These are phyloP conservation scores for Shinisaurus crocodilurus DNA, from an alignment of 2,113 vertebrate genomes.

Conservation along the genomic window DNA sequence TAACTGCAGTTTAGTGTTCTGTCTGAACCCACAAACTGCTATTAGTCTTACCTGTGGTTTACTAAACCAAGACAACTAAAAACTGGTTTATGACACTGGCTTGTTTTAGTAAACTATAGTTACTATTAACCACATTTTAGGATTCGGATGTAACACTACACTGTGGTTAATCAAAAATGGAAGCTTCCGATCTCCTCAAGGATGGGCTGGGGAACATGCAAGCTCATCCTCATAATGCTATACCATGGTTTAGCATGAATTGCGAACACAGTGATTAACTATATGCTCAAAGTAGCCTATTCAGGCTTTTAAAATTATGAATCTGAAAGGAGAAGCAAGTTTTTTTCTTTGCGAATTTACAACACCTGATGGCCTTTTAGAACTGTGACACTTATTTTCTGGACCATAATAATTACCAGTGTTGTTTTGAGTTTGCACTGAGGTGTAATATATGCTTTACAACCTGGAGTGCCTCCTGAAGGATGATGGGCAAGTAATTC, in stretches of 20 bases:
- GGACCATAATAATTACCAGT: not conserved
- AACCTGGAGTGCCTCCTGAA: not conserved
- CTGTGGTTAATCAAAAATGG: not conserved
- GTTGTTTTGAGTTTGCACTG: not conserved
- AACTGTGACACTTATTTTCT: not conserved
- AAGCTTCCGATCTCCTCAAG: not conserved
- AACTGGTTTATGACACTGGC: not conserved
- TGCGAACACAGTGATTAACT: not conserved
- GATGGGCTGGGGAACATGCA: not conserved
- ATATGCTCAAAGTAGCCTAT: not conserved
- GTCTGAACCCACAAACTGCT: not conserved
- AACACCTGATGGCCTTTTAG: constrained; percentile 2
- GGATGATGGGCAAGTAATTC: not conserved
- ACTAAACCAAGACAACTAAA: no score
- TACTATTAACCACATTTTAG: no score
- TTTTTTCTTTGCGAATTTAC: not conserved
- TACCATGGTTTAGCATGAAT: not conserved
- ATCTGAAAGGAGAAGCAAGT: not conserved
- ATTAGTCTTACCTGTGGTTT: not conserved
- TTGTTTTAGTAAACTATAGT: not conserved
- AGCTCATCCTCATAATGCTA: not conserved
- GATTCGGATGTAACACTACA: no score
- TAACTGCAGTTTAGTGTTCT: not conserved
- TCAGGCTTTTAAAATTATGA: not conserved
- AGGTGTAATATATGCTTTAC: not conserved